phyloP scores from a whole-genome alignment of 1,140 invertebrate species.

The Neodiprion fabricii region DNA sequence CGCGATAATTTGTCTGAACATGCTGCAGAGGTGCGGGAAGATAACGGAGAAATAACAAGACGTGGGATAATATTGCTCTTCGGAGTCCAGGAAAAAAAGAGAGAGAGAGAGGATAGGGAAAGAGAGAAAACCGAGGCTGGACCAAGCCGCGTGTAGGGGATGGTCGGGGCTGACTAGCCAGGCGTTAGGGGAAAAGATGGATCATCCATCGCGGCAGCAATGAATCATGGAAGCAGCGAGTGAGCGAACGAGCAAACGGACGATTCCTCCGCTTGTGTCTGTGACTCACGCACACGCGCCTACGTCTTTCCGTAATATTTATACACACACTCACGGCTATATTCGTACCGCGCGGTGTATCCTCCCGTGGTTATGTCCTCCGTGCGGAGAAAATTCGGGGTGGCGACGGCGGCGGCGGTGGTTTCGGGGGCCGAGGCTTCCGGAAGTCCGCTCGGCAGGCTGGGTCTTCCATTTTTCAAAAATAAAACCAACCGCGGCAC shows the following conservation, averaged over 20 bases:
- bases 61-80: neutral
- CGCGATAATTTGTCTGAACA: neutral
- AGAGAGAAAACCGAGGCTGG: neutral
- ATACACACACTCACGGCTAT: too few relatives aligned
- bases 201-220: conserved; percentile 59
- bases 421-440: conserved; percentile 34
- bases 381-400: conserved; percentile 16
- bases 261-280: conserved; percentile 20
- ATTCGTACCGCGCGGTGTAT: neutral
- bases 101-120: too few relatives aligned
- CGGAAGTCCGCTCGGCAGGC: conserved; percentile 54
- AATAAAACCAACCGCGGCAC: conserved; percentile 50
- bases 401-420: conserved; percentile 20
- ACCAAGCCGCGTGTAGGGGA: neutral
- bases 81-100: neutral
- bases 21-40: neutral
- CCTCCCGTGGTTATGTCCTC: conserved; percentile 22
- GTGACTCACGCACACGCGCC: conserved; percentile 14
- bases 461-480: conserved; percentile 59
- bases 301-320: neutral
- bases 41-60: conserved; percentile 7
- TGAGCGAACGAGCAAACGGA: conserved; percentile 26
- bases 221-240: conserved; percentile 54
- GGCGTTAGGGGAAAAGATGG: conserved; percentile 52
- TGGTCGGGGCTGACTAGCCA: neutral